Conservation (phyloP, 2,113 vertebrate genomes). For the Scophthalmus maximus region DNA sequence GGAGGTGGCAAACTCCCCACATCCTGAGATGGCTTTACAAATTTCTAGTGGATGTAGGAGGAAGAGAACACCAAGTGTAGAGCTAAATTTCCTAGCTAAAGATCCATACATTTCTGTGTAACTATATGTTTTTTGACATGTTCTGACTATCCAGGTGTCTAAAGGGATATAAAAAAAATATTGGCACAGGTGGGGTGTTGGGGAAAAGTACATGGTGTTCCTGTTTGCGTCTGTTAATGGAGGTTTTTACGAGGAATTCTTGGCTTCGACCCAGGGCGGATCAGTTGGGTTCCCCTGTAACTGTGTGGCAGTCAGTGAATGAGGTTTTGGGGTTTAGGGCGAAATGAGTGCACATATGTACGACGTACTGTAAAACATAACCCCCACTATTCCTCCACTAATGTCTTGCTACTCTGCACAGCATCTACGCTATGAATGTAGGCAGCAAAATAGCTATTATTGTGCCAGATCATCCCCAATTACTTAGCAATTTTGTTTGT, state of each 20-base stretch:
- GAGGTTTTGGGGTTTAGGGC: neutral
- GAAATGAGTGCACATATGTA: neutral
- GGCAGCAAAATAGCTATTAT: no score
- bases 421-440: neutral
- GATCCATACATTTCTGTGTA: neutral
- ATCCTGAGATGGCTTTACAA: constrained; percentile 6
- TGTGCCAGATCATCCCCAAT: neutral
- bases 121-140: neutral
- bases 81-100: neutral
- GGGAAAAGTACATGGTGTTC: constrained; percentile 33
- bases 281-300: constrained; percentile 1
- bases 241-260: constrained; percentile 2
- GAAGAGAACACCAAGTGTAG: neutral
- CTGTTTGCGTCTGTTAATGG: constrained; percentile 4
- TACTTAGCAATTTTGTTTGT: neutral
- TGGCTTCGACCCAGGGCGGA: neutral
- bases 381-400: neutral
- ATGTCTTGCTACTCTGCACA: neutral
- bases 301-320: neutral
- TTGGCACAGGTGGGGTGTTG: neutral
- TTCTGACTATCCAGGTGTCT: neutral
- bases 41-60: neutral
- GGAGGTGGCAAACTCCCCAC: constrained; percentile 22
- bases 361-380: neutral
- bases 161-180: neutral